phyloP scores from a whole-genome alignment of 2,797 vertebrate genomes.

The Cercopithecus petaurista region DNA sequence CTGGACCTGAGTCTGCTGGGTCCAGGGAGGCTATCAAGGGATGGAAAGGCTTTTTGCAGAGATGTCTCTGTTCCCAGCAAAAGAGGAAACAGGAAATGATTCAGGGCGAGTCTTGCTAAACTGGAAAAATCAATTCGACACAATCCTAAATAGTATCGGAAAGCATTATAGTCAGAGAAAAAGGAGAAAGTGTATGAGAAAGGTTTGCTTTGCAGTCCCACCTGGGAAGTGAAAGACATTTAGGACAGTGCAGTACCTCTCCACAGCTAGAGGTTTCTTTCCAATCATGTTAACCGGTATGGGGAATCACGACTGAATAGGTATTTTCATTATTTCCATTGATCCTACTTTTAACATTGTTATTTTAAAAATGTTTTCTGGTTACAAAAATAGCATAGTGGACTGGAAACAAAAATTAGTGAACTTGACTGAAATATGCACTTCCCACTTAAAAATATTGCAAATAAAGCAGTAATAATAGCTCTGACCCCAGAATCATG shows the following conservation, averaged over 20 bases:
- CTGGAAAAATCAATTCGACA: slow-evolving; percentile 87
- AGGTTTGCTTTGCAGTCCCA: slow-evolving; percentile 64
- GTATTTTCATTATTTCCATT: background rate
- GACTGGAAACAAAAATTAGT: slow-evolving; percentile 60
- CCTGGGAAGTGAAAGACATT: slow-evolving; percentile 65
- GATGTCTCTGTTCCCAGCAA: slow-evolving; percentile 85
- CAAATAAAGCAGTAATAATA: slow-evolving; percentile 65
- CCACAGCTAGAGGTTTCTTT: slow-evolving; percentile 62
- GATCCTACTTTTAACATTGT: slow-evolving; percentile 28
- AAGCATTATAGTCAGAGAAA: slow-evolving; percentile 79
- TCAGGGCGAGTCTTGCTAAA: slow-evolving; percentile 82
- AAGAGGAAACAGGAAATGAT: slow-evolving; percentile 86
- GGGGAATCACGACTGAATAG: background rate
- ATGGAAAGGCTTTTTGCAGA: slow-evolving; percentile 83
- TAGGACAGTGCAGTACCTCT: slow-evolving; percentile 45
- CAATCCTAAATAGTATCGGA: slow-evolving; percentile 85
- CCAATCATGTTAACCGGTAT: background rate
- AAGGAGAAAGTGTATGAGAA: slow-evolving; percentile 78
- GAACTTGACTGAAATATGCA: slow-evolving; percentile 23
- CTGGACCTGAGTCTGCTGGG: slow-evolving; percentile 76
- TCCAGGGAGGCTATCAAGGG: slow-evolving; percentile 84
- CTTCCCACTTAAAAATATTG: slow-evolving; percentile 47
- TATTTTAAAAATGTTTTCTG: slow-evolving; percentile 28
- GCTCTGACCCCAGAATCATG: slow-evolving; percentile 54
- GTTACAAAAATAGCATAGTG: slow-evolving; percentile 39